Evolutionary conservation across 2,797 vertebrate genomes (phyloP).

Genomic region (Mus caroli): DNA sequence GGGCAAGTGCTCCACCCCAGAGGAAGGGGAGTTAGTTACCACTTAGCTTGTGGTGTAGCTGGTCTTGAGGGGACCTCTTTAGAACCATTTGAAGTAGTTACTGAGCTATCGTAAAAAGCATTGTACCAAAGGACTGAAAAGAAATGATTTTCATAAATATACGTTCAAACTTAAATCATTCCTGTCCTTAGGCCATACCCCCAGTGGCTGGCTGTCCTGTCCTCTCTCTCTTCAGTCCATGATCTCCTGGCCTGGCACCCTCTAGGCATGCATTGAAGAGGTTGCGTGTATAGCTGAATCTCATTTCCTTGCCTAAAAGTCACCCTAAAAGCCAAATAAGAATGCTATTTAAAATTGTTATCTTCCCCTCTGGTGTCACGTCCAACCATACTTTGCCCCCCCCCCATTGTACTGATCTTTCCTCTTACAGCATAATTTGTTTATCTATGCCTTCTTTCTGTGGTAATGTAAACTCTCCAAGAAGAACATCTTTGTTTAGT

Average conservation of each 20-base stretch:
- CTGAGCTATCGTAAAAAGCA: neutral
- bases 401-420: neutral
- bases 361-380: neutral
- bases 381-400: neutral
- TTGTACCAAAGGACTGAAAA: neutral
- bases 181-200: neutral
- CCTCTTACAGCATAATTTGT: neutral
- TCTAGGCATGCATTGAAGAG: neutral
- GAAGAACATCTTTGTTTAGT: neutral
- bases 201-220: neutral
- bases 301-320: neutral
- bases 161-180: neutral
- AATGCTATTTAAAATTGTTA: neutral
- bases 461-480: neutral
- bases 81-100: constrained; percentile 8
- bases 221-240: no score
- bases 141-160: neutral
- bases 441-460: neutral
- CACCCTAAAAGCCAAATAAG: neutral
- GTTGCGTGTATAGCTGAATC: neutral
- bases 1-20: neutral
- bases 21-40: neutral
- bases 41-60: neutral
- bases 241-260: neutral
- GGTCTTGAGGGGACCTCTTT: neutral